Base-by-base conservation (phyloP, 2,113 vertebrate species). In the Copsychus sechellarum region DNA sequence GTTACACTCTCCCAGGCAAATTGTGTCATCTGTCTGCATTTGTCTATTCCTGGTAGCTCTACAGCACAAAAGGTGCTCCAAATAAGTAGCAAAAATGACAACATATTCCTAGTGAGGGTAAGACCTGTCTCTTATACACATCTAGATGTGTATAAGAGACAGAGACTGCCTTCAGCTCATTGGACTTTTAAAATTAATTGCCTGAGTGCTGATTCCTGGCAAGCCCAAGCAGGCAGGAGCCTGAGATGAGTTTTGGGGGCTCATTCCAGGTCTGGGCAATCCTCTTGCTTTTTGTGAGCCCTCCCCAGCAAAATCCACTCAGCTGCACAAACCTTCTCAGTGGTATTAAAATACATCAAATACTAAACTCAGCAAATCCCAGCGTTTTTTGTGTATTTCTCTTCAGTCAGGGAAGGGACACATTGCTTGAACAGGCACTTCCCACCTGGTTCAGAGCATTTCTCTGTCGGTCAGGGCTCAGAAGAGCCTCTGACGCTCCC, bases 81-180 rank as follows among this genome's bases (percentile, higher is more conserved):
- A 88, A 54, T 25, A 90, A 67, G 38, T 29, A 66, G 78, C 86
- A 91, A 90, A 93, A 96, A 81, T 54, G 38, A 8, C 31, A 90
- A 13, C 34, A 65, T 34, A 76, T 33, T 78, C 12, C 3, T 22
- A 48, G 40, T 25, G 48, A 93, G 94, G 81, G 61, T 50, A 82
- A 29, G 12, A n/a, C n/a, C n/a, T n/a, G n/a, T n/a, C n/a, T n/a
- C n/a, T n/a, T n/a, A n/a, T n/a, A n/a, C n/a, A n/a, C n/a, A n/a
- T n/a, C n/a, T n/a, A n/a, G n/a, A n/a, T n/a, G n/a, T n/a, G n/a
- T n/a, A n/a, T n/a, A n/a, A n/a, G n/a, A n/a, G n/a, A n/a, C n/a
- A n/a, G n/a, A n/a, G n/a, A n/a, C 65, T 83, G 90, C 69, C 95
- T 93, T n/a, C 88, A 82, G 95, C 89, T 92, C 67, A 78, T 87